Conservation (phyloP, 2,888 invertebrate species). For the Tipula lateralis region DNA sequence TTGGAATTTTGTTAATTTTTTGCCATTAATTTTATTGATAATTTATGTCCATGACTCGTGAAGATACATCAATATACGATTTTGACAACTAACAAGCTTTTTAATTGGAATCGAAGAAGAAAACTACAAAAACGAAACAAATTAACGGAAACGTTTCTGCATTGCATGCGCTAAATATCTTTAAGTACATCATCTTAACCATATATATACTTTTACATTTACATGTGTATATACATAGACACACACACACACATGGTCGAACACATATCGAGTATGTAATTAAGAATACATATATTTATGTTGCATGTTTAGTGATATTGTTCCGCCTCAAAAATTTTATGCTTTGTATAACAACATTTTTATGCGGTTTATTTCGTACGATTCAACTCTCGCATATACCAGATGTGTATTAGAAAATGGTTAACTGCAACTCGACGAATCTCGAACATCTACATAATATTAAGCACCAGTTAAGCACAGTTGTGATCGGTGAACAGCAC, state of each 20-base stretch:
- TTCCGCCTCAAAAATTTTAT: slow-evolving; percentile 13
- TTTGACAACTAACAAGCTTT: not conserved
- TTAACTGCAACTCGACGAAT: too few species aligned
- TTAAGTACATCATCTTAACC: slow-evolving; percentile 11
- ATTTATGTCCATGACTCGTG: too few species aligned
- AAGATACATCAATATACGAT: not conserved
- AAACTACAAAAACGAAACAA: not conserved
- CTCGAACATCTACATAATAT: too few species aligned
- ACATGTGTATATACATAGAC: not conserved
- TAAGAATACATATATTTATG: not conserved
- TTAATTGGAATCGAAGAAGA: not conserved
- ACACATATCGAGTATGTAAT: not conserved
- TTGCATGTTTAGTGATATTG: not conserved
- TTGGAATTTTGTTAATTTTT: too few species aligned
- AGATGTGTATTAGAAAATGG: not conserved
- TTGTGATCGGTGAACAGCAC: too few species aligned
- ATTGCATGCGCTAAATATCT: slow-evolving; percentile 15
- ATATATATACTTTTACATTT: not conserved
- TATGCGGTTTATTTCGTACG: not conserved
- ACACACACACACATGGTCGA: not conserved
- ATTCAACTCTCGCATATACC: not conserved
- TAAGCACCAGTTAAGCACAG: too few species aligned
- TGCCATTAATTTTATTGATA: too few species aligned
- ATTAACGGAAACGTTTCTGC: slow-evolving; percentile 9
- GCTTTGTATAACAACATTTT: too few species aligned